Evolutionary conservation across 2,888 invertebrate species (phyloP).

Genomic region (Eustalomyia histrio): DNA sequence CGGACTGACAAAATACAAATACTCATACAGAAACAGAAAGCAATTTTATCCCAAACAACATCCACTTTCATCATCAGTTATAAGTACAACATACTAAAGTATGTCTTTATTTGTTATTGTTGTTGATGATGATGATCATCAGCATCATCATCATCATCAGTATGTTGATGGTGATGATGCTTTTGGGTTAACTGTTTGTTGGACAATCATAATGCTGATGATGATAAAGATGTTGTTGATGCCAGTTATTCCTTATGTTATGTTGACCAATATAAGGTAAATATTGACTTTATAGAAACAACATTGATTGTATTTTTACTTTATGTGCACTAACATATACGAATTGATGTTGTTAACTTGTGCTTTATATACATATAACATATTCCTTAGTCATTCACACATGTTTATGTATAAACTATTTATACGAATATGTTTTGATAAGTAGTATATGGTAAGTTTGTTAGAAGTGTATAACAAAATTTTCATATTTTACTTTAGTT

Average conservation of each 20-base stretch:
- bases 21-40: conserved; percentile 8
- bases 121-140: conserved; percentile 6
- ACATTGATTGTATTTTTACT: conserved; percentile 33
- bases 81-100: not conserved
- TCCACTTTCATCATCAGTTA: conserved; percentile 1
- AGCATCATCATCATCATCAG: too few relatives aligned
- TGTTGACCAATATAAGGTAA: conserved; percentile 55
- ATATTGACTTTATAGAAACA: conserved; percentile 57
- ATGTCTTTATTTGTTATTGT: conserved; percentile 26
- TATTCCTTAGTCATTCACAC: conserved; percentile 7
- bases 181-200: too few relatives aligned
- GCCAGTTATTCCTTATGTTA: conserved; percentile 33
- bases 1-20: not conserved
- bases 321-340: conserved; percentile 2
- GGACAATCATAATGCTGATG: conserved; percentile 16
- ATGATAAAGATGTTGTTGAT: conserved; percentile 21
- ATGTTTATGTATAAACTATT: not conserved
- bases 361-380: not conserved
- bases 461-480: conserved; percentile 15
- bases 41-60: conserved; percentile 1
- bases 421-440: not conserved
- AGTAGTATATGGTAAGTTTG: not conserved
- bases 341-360: conserved; percentile 23
- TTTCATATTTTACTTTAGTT: conserved; percentile 18
- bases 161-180: conserved; percentile 16